Base-by-base conservation (phyloP, 1,140 invertebrate genomes). In the Micrasema minimum region DNA sequence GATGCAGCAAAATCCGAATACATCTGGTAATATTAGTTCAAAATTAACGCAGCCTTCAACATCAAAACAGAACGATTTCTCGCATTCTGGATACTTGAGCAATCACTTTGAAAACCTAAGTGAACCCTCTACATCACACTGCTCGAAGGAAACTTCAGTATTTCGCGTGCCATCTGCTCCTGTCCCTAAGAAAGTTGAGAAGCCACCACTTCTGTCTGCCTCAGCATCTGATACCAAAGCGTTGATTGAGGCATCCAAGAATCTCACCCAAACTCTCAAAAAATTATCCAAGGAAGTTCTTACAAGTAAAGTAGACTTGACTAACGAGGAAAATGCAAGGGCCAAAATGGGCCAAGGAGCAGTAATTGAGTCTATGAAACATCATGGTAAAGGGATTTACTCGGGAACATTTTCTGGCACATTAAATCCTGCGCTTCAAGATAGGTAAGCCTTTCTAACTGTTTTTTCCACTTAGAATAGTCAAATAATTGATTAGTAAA, bases 341-440 rank as follows among this genome's bases (percentile, higher is more conserved):
- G 76, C 80, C 5, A 83, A 83, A 57, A 79, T 83, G 67, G 85
- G 88, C n/a, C 91, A 92, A 66, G 93, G 93, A 48, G 93, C 93
- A 74, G 93, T 96, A 77, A 96, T 96, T 77, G 93, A 96, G 78
- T 94, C 92, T 75, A 95, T 96, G 93, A 93, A 96, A 78, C 93
- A 96, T 79, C 92, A 96, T 77, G 93, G 95, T 46, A 94, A 95
- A 80, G 96, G 95, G 73, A 91, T 93, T 55, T 94, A 93, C 79
- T 93, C 92, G 16, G 92, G 92, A 38, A 93, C 92, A 23, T 91
- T 92, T 81, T 88, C 90, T 80, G 95, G 96, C 35, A 96, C 95
- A 7, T 80, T 98, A 11, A 97, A 96, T 84, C 95, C 96, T 66
- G 92, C 94, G n/a, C 85, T 97, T 12, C 96, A 97, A 83, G 96